Conservation (phyloP, 64 coral and sea anemone species). For the Montipora capricornis region DNA sequence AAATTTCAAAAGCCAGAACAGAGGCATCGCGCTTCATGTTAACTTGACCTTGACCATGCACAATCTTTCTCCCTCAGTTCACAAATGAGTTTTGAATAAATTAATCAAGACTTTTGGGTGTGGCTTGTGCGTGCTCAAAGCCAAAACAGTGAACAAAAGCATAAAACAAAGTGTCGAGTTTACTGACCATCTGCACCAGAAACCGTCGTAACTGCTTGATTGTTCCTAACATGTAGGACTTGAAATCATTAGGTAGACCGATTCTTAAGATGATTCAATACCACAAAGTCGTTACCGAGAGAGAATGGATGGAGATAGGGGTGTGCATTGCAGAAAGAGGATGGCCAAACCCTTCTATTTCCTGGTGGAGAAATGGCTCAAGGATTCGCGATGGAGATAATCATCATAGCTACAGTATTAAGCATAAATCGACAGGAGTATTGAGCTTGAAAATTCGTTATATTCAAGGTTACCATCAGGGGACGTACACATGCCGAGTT, state of each 20-base stretch:
- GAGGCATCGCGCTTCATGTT: no score
- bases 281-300: background rate
- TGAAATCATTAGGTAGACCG: background rate
- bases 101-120: no score
- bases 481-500: background rate
- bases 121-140: no score
- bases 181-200: no score
- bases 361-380: constrained; percentile 14
- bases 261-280: background rate
- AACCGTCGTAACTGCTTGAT: no score
- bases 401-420: background rate
- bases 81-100: no score
- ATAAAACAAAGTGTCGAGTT: no score
- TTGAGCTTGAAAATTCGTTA: background rate
- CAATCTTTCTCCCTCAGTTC: no score
- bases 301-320: background rate
- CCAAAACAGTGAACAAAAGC: no score
- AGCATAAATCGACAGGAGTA: background rate
- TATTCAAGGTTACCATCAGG: background rate
- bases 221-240: no score
- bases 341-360: constrained; percentile 8
- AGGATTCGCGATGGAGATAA: background rate
- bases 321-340: background rate
- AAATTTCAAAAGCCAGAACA: no score
- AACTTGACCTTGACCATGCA: no score